A percentile compares a stretch with the other conserved stretches of the same genome.
These are phyloP conservation scores for Varecia variegata DNA, from an alignment of 2,797 vertebrate genomes.

Conservation along the genomic window DNA sequence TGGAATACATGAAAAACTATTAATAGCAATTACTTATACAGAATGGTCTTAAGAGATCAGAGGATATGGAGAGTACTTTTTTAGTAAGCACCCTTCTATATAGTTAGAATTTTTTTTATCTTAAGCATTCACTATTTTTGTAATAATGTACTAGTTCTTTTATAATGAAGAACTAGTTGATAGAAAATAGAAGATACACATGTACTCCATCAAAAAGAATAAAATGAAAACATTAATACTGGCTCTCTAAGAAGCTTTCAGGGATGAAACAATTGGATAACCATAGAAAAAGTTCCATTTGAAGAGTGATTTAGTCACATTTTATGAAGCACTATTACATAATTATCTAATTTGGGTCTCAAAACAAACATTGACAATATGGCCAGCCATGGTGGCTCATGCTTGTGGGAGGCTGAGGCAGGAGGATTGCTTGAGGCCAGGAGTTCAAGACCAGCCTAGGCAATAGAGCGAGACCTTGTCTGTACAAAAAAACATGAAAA, in stretches of 20 bases:
- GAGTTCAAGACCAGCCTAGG: too few relatives aligned
- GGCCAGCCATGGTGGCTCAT: background rate
- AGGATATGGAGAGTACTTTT: background rate
- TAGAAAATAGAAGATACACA: background rate
- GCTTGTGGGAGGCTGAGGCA: too few relatives aligned
- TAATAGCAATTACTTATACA: background rate
- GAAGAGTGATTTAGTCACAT: background rate
- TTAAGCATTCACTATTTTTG: background rate
- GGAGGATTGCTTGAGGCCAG: too few relatives aligned
- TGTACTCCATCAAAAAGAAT: background rate
- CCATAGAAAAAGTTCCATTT: background rate
- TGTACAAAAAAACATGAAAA: too few relatives aligned
- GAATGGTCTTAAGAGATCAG: background rate
- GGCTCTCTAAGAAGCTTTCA: background rate
- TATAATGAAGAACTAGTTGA: constrained; percentile 9
- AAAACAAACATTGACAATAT: background rate
- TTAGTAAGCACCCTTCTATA: background rate
- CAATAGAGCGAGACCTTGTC: too few relatives aligned
- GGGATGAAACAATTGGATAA: background rate
- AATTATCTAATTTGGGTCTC: constrained; percentile 7
- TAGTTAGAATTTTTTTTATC: background rate
- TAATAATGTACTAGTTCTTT: background rate
- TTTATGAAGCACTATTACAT: background rate
- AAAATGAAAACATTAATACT: constrained; percentile 3
- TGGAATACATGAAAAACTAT: background rate